Conservation (phyloP, 2,888 invertebrate species). For the Phorcus lineatus region DNA sequence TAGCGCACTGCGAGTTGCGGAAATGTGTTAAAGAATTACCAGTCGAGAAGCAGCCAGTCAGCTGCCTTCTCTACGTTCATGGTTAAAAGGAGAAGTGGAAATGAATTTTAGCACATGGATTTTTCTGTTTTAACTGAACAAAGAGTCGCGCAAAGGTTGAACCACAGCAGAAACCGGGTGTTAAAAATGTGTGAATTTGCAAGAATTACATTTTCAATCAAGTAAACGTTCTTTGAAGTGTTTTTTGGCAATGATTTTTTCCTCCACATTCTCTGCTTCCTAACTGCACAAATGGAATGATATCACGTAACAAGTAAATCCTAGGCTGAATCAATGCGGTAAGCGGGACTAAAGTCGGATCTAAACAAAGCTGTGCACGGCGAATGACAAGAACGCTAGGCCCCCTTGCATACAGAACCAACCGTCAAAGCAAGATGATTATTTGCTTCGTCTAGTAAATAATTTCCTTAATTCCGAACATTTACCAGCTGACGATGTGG, state of each 20-base stretch:
- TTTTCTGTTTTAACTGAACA: slow-evolving; percentile 7
- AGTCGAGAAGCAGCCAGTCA: neutral
- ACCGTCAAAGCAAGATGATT: slow-evolving; percentile 5
- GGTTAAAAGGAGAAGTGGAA: neutral
- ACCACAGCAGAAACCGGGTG: neutral
- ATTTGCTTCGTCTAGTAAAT: slow-evolving; percentile 7
- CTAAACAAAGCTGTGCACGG: neutral
- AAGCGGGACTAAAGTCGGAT: neutral
- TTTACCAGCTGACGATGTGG: slow-evolving; percentile 5
- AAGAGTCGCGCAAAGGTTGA: neutral
- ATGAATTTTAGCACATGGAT: slow-evolving; percentile 15
- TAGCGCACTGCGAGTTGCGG: neutral
- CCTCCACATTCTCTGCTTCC: neutral
- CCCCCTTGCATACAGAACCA: neutral
- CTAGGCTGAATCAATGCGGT: neutral
- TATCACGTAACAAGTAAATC: slow-evolving; percentile 6
- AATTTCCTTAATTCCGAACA: slow-evolving; percentile 7
- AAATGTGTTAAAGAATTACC: neutral
- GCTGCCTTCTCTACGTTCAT: neutral
- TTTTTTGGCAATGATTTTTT: neutral
- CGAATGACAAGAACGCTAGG: neutral
- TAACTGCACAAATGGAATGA: neutral
- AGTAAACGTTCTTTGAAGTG: slow-evolving; percentile 10
- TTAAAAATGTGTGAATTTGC: slow-evolving; percentile 15
- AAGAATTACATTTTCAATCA: slow-evolving; percentile 7